Evolutionary conservation across 2,113 vertebrate genomes (phyloP), one percentile per base, ranked within the genome.

Genomic region (Euleptes europaea): DNA sequence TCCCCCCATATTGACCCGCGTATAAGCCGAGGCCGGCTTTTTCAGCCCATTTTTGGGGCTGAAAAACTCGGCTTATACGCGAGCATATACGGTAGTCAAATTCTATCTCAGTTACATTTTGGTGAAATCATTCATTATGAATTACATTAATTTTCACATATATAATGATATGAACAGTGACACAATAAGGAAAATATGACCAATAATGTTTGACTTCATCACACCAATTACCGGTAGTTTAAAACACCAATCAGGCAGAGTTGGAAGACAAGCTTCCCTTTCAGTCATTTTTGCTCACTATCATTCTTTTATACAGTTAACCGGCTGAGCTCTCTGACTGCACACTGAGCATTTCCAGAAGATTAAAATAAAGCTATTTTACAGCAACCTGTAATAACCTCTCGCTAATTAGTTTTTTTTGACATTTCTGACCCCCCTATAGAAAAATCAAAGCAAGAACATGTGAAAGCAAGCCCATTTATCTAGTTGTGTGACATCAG

Each of bases 381-480:
- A 14, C 83, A 70, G 75, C 40, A 93, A n/a, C 33, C 33, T 65
- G 80, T 5, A 1, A 42, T 85, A 92, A 85, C 47, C 82, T 90
- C 84, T 89, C 74, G 71, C 26, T 93, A 87, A 90, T 93, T 92
- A 80, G 40, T 87, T 95, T 94, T n/a, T 87, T 4, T 15, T 92
- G 35, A 91, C 82, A 49, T 92, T 60, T 33, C 33, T 79, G 54
- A 73, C 19, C 70, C 88, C 57, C 44, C 42, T 66, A 57, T 1
- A n/a, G 70, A 70, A 49, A 78, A 90, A 79, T 76, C 82, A 91
- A 93, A 92, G 19, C 19, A 91, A 76, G 19, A 51, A 3, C 4
- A 80, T 38, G 17, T 63, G 74, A 88, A 85, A 35, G 2, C 2
- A 77, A 86, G 83, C 1, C 17, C 4, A 31, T 49, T 77, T 90